Evolutionary conservation across 1,140 invertebrate genomes (phyloP).

Genomic region (Drosophila dunni): DNA sequence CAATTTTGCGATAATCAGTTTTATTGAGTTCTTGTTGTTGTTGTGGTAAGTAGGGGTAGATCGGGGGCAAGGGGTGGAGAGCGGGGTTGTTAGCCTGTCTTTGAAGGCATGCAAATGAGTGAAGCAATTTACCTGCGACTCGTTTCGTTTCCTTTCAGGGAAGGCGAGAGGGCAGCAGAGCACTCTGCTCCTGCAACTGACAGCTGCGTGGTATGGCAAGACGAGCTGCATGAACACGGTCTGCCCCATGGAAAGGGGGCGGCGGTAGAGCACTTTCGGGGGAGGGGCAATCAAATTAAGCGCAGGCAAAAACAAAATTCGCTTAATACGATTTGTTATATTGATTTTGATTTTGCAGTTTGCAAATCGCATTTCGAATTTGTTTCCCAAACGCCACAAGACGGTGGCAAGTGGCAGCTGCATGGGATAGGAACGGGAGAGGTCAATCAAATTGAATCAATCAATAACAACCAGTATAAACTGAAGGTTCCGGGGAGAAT

Average conservation of each 20-base stretch:
- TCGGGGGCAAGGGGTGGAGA: neutral
- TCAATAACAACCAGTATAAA: neutral
- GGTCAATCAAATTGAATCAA: conserved; percentile 2
- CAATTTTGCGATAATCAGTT: conserved; percentile 79
- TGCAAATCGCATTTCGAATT: neutral
- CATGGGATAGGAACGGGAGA: too few relatives aligned
- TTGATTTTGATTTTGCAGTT: conserved; percentile 34
- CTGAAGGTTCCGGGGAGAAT: neutral
- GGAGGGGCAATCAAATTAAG: conserved; percentile 25
- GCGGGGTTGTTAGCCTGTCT: conserved; percentile 5
- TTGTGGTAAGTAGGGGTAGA: neutral
- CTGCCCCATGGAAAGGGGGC: neutral
- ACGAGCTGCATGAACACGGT: neutral
- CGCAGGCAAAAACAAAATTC: conserved; percentile 38
- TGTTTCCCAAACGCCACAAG: neutral
- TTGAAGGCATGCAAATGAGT: conserved; percentile 68
- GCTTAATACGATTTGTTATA: conserved; percentile 50
- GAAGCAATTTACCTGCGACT: conserved; percentile 52
- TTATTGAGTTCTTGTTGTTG: conserved; percentile 67
- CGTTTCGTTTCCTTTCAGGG: conserved; percentile 4
- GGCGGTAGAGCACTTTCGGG: too few relatives aligned
- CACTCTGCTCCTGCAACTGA: conserved; percentile 49
- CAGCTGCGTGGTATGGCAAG: conserved; percentile 36
- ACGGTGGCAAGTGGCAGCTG: neutral
- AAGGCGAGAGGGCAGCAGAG: neutral